Evolutionary conservation across 1,140 invertebrate species (phyloP), one percentile per base, ranked within the genome.

Genomic region (Aleiodes sp.): DNA sequence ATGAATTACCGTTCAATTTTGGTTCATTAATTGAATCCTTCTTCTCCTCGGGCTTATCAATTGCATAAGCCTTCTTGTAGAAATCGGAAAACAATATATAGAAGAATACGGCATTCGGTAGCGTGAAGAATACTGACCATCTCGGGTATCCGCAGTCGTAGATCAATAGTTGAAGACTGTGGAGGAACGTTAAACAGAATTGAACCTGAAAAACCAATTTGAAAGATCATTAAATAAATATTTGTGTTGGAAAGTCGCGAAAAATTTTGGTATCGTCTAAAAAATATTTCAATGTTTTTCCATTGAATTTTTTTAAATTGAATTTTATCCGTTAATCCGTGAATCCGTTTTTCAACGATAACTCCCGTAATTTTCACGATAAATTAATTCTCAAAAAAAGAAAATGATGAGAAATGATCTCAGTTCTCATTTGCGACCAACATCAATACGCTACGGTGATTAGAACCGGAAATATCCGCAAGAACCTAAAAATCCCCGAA

Each of bases 101-200:
- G 86, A 94, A 94, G 87, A 94, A 93, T 10, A 92, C 89, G 10
- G 91, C 91, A 78, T 94, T 94, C 2, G 93, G 92, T n/a, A 94
- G 84, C 12, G 90, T 92, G 57, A 94, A 88, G 72, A 90, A 86
- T 0, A 93, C 84, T 0, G 90, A 89, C 90, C 91, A 93, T 65
- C 88, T 87, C 1, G 95, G 95, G 78, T 94, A 97, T 4, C 92
- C 91, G 81, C 95, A 96, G 72, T 96, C 94, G 77, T 94, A 92
- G 84, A 94, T 91, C 0, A 96, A 80, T 33, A 96, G 84, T 80
- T 96, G 94, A 6, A 90, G 90, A 7, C 91, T 92, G 81, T 96
- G 94, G 7, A 94, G 72, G 81, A 94, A 94, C 0, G 91, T 88
- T 61, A 93, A 83, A 77, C 92, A 92, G 82, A 94, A 94, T 84